These are phyloP conservation scores for Sesia bembeciformis DNA, from an alignment of 2,888 invertebrate species.

Conservation along the genomic window DNA sequence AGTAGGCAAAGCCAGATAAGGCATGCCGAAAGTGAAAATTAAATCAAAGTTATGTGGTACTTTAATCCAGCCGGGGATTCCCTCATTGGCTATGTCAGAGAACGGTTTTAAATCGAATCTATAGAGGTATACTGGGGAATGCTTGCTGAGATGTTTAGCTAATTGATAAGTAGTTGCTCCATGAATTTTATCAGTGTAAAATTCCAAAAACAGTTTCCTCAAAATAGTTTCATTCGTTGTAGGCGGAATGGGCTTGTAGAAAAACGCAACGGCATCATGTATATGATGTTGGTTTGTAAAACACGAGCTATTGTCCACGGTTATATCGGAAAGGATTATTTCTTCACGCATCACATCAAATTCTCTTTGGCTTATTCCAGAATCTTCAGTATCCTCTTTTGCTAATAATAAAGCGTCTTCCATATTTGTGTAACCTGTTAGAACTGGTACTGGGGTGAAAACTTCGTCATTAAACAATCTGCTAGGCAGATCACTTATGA, in stretches of 20 bases:
- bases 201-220: slow-evolving; percentile 79
- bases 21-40: slow-evolving; percentile 87
- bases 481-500: slow-evolving; percentile 80
- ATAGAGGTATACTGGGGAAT: slow-evolving; percentile 79
- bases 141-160: slow-evolving; percentile 77
- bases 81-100: slow-evolving; percentile 76
- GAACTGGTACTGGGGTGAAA: slow-evolving; percentile 79
- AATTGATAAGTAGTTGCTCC: slow-evolving; percentile 81
- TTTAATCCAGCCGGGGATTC: slow-evolving; percentile 83
- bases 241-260: slow-evolving; percentile 81
- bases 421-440: slow-evolving; percentile 88
- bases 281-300: slow-evolving; percentile 78
- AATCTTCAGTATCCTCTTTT: slow-evolving; percentile 72
- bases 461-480: slow-evolving; percentile 76
- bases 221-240: slow-evolving; percentile 75
- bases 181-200: slow-evolving; percentile 84
- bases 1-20: slow-evolving; percentile 78
- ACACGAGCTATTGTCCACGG: slow-evolving; percentile 70
- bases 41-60: slow-evolving; percentile 89
- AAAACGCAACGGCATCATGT: slow-evolving; percentile 83
- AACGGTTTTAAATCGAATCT: slow-evolving; percentile 84
- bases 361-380: slow-evolving; percentile 74
- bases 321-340: slow-evolving; percentile 75
- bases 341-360: slow-evolving; percentile 79
- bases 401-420: slow-evolving; percentile 82